These are phyloP conservation scores for Promerops cafer DNA, from an alignment of 2,113 vertebrate species.

Conservation along the genomic window DNA sequence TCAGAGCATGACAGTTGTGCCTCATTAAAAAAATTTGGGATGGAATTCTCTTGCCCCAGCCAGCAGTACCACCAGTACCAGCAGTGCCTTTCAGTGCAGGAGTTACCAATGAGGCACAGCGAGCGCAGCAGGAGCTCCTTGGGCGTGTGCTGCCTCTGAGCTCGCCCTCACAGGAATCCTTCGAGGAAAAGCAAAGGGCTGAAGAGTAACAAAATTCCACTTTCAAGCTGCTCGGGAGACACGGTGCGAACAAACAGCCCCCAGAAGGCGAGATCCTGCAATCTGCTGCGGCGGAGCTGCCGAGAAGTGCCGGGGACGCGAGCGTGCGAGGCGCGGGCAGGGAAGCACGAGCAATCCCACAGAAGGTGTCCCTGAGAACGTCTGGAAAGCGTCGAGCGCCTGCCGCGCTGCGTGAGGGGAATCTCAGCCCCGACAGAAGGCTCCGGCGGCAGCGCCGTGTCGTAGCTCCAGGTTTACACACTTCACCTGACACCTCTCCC, in stretches of 20 bases:
- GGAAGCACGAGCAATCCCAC: not conserved
- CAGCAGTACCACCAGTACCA: not conserved
- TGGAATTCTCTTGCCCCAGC: not conserved
- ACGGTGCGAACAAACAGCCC: not conserved
- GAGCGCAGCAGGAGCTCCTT: not conserved
- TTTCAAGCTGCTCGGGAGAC: constrained; percentile 8
- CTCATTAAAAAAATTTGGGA: not conserved
- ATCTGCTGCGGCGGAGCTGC: not conserved
- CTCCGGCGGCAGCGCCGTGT: not conserved
- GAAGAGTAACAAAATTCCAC: not conserved
- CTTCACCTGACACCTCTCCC: constrained; percentile 57
- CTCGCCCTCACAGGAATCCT: not conserved
- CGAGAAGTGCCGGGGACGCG: not conserved
- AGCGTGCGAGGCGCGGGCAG: not conserved
- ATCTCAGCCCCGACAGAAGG: constrained; percentile 14
- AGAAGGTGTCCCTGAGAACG: not conserved
- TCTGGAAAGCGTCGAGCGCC: not conserved
- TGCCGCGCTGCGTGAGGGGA: not conserved
- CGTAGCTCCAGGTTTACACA: constrained; percentile 26
- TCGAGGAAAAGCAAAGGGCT: not conserved
- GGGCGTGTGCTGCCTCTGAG: accelerated
- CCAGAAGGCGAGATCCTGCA: not conserved
- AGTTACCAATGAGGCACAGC: accelerated
- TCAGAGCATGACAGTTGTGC: not conserved
- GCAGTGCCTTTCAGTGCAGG: not conserved